Evolutionary conservation across 2,113 vertebrate species (phyloP).

Genomic region (Xiphophorus maculatus): DNA sequence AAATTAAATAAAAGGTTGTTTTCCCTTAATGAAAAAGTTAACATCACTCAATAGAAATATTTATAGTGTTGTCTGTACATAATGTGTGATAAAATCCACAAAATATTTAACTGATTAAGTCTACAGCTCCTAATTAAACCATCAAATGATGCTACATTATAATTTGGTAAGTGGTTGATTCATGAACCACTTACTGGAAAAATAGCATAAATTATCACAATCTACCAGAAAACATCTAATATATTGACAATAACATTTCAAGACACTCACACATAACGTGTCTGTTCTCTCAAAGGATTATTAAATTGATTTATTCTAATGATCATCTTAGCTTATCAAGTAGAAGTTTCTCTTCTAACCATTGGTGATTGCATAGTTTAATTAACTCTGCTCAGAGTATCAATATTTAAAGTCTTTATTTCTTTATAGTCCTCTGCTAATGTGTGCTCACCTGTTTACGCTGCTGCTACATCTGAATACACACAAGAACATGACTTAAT

Average conservation of each 20-base stretch:
- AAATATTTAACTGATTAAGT: neutral
- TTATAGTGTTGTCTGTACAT: neutral
- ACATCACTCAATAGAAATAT: neutral
- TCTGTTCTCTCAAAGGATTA: neutral
- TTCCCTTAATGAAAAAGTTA: neutral
- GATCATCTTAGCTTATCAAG: neutral
- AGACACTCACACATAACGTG: neutral
- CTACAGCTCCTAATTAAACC: neutral
- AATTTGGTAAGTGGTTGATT: neutral
- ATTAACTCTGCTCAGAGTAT: neutral
- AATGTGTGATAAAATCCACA: neutral
- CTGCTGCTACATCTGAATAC: slow-evolving; percentile 49
- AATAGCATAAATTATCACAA: neutral
- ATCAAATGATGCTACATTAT: neutral
- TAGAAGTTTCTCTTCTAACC: neutral
- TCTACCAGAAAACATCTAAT: neutral
- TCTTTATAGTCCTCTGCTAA: neutral
- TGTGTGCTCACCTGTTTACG: slow-evolving; percentile 66
- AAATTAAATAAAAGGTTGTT: neutral
- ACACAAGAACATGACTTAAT: slow-evolving; percentile 20
- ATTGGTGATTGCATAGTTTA: neutral
- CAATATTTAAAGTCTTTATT: neutral
- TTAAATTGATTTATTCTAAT: neutral
- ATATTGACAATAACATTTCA: neutral
- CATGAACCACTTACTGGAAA: neutral